phyloP scores from a whole-genome alignment of 2,797 vertebrate genomes.

The Echeneis naucrates region DNA sequence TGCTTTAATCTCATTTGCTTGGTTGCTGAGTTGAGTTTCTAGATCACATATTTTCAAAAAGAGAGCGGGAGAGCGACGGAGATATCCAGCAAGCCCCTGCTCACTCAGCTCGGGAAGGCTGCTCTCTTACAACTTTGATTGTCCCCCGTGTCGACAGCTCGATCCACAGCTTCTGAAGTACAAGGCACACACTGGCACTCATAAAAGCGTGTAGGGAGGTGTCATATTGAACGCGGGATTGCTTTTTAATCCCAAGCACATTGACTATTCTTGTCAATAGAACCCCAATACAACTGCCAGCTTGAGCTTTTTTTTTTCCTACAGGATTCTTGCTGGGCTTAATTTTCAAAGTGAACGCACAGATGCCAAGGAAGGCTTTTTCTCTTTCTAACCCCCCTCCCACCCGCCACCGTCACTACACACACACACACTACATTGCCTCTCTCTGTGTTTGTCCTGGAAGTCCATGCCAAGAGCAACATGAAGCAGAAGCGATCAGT shows the following conservation, averaged over 20 bases:
- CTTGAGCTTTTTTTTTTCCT: constrained; percentile 81
- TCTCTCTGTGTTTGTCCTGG: constrained; percentile 71
- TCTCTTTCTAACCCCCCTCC: constrained; percentile 52
- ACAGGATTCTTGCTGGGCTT: constrained; percentile 86
- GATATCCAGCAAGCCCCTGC: constrained; percentile 79
- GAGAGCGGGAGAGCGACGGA: constrained; percentile 70
- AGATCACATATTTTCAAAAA: constrained; percentile 84
- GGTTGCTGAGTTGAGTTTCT: constrained; percentile 86
- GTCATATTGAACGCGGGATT: constrained; percentile 87
- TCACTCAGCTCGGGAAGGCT: constrained; percentile 81
- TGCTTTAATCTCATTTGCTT: constrained; percentile 88
- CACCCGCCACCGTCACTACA: background rate
- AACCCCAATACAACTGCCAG: constrained; percentile 86
- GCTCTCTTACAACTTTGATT: constrained; percentile 83
- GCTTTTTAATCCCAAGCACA: constrained; percentile 88
- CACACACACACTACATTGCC: constrained; percentile 35
- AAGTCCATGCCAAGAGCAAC: constrained; percentile 82
- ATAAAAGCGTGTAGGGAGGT: constrained; percentile 85
- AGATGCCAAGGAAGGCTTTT: constrained; percentile 83
- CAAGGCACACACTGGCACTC: constrained; percentile 80
- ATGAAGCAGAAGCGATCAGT: constrained; percentile 81
- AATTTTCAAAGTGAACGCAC: constrained; percentile 88
- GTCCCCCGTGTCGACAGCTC: constrained; percentile 84
- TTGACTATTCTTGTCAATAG: constrained; percentile 88
- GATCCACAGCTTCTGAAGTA: constrained; percentile 84